Conservation (phyloP, 2,797 vertebrate genomes). For the Takifugu rubripes region DNA sequence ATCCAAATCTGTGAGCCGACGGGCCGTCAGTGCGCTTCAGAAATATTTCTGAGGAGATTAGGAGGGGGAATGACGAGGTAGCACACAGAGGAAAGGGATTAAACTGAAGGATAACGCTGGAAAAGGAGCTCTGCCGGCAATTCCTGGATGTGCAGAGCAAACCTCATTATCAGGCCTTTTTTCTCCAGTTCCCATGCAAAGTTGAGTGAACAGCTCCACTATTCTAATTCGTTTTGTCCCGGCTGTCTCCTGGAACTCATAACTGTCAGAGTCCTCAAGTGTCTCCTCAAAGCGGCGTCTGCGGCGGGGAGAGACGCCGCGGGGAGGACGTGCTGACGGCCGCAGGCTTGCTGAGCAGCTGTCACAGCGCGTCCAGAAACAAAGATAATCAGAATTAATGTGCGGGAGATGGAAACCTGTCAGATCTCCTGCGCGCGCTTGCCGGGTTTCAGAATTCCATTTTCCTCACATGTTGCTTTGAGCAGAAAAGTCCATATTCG, state of each 20-base stretch:
- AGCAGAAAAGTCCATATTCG: background rate
- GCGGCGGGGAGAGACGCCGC: no score
- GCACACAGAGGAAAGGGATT: constrained; percentile 27
- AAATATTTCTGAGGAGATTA: constrained; percentile 35
- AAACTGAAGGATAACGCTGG: constrained; percentile 20
- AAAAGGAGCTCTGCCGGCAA: constrained; percentile 19
- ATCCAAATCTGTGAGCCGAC: constrained; percentile 11
- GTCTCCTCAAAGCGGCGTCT: constrained; percentile 13
- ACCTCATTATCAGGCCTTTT: constrained; percentile 17
- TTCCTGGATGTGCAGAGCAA: constrained; percentile 17
- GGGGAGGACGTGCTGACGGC: no score
- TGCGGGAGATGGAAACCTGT: no score
- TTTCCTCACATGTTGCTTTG: no score
- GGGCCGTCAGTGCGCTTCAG: constrained; percentile 15
- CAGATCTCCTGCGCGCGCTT: no score
- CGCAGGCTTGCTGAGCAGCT: no score
- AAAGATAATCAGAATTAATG: no score
- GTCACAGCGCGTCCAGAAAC: no score
- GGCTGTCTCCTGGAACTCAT: constrained; percentile 23
- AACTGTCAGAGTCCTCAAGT: constrained; percentile 26
- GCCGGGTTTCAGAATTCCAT: no score
- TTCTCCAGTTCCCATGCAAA: constrained; percentile 11
- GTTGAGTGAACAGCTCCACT: constrained; percentile 35
- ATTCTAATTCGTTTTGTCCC: constrained; percentile 36
- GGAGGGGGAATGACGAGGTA: constrained; percentile 19